Evolutionary conservation across 1,140 invertebrate species (phyloP).

Genomic region (Frieseomelitta varia): DNA sequence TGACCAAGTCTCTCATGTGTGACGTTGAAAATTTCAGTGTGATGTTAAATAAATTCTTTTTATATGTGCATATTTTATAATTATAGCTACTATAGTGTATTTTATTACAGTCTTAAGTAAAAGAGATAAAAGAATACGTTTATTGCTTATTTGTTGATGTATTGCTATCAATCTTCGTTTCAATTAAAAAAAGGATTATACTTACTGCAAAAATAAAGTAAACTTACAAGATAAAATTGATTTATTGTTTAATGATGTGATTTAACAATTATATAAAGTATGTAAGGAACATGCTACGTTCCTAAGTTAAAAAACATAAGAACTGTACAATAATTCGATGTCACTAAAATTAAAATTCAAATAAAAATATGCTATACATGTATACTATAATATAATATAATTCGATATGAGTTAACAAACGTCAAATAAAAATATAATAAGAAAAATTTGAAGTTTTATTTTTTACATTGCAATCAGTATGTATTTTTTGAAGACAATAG

Average conservation of each 20-base stretch:
- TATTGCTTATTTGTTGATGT: background rate
- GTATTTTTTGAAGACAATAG: conserved; percentile 5
- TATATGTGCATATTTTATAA: background rate
- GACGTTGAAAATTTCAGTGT: background rate
- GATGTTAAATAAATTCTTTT: too few relatives aligned
- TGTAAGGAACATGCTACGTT: conserved; percentile 63
- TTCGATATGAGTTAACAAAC: background rate
- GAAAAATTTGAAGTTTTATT: background rate
- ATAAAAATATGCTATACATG: conserved; percentile 4
- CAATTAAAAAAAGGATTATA: background rate
- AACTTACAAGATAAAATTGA: conserved; percentile 32
- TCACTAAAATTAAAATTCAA: conserved; percentile 14
- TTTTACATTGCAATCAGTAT: background rate
- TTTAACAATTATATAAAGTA: conserved; percentile 62
- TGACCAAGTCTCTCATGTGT: conserved; percentile 55
- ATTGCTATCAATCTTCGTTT: background rate
- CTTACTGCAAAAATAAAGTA: background rate
- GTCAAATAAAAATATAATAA: conserved; percentile 14
- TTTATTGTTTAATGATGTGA: conserved; percentile 58
- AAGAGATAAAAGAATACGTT: background rate
- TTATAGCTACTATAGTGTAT: conserved; percentile 11
- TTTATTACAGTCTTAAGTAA: background rate
- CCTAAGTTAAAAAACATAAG: conserved; percentile 39
- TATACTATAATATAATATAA: background rate
- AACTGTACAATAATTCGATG: conserved; percentile 45